phyloP scores from a whole-genome alignment of 2,888 invertebrate species.

The Conchocele bisecta region DNA sequence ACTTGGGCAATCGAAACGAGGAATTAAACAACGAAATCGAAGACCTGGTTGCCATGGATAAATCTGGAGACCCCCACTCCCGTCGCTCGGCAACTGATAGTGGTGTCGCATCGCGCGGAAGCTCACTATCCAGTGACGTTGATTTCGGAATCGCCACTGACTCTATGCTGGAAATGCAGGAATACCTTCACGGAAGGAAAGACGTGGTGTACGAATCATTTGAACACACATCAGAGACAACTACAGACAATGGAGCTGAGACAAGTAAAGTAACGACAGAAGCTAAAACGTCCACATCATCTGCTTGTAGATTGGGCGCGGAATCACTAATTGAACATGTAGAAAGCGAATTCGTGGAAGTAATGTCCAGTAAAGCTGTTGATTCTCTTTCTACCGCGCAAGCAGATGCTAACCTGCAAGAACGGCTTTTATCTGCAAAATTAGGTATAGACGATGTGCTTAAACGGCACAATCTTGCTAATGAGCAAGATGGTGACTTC shows the following conservation, averaged over 20 bases:
- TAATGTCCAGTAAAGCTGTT: no score
- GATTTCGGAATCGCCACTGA: slow-evolving; percentile 29
- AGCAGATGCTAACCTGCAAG: no score
- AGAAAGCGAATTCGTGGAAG: no score
- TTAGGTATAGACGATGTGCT: no score
- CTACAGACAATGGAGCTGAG: not conserved
- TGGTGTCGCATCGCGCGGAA: slow-evolving; percentile 46
- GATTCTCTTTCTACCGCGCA: no score
- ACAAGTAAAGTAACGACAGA: not conserved
- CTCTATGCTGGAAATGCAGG: slow-evolving; percentile 38
- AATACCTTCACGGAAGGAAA: slow-evolving; percentile 41
- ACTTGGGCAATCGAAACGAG: no score
- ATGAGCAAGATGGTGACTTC: no score
- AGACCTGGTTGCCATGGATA: slow-evolving; percentile 5
- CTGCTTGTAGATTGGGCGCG: no score
- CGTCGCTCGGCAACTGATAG: slow-evolving; percentile 44
- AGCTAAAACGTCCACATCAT: no score
- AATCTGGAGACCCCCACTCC: slow-evolving; percentile 9
- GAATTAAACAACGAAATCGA: slow-evolving; percentile 14
- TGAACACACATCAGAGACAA: slow-evolving; percentile 18
- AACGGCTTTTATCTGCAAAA: no score
- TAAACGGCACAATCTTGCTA: no score
- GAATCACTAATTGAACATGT: no score
- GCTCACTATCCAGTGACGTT: slow-evolving; percentile 50
- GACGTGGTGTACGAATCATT: slow-evolving; percentile 26